These are phyloP conservation scores for Baronia brevicornis DNA, from an alignment of 2,888 invertebrate genomes.

Conservation along the genomic window DNA sequence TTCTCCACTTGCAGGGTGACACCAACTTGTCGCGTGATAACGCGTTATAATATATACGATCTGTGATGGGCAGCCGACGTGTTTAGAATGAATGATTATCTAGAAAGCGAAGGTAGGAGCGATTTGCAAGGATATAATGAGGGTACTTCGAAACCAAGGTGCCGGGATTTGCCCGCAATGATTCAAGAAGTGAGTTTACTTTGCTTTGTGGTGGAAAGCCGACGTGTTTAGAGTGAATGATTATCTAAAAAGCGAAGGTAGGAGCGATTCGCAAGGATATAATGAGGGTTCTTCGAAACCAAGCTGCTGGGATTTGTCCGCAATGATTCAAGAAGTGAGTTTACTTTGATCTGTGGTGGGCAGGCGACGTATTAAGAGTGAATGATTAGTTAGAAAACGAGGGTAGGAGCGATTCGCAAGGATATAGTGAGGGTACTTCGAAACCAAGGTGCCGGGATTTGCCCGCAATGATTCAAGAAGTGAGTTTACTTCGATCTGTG, in stretches of 20 bases:
- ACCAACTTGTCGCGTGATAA: slow-evolving; percentile 28
- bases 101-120: slow-evolving; percentile 14
- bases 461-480: too few relatives aligned
- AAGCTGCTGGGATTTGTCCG: too few relatives aligned
- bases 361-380: slow-evolving; percentile 3
- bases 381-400: slow-evolving; percentile 15
- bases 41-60: slow-evolving; percentile 25
- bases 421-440: slow-evolving; percentile 12
- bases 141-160: too few relatives aligned
- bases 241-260: slow-evolving; percentile 15
- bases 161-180: too few relatives aligned
- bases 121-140: slow-evolving; percentile 12
- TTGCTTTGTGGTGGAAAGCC: slow-evolving; percentile 10
- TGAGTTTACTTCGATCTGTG: too few relatives aligned
- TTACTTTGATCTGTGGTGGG: slow-evolving; percentile 10
- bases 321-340: too few relatives aligned
- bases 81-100: slow-evolving; percentile 5
- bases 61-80: slow-evolving; percentile 8
- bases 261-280: slow-evolving; percentile 7
- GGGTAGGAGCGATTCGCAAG: slow-evolving; percentile 3
- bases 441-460: too few relatives aligned
- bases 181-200: too few relatives aligned
- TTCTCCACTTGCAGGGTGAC: slow-evolving; percentile 34
- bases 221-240: slow-evolving; percentile 3
- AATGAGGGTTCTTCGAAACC: too few relatives aligned